phyloP scores from a whole-genome alignment of 1,140 invertebrate genomes.

The Spodoptera frugiperda region DNA sequence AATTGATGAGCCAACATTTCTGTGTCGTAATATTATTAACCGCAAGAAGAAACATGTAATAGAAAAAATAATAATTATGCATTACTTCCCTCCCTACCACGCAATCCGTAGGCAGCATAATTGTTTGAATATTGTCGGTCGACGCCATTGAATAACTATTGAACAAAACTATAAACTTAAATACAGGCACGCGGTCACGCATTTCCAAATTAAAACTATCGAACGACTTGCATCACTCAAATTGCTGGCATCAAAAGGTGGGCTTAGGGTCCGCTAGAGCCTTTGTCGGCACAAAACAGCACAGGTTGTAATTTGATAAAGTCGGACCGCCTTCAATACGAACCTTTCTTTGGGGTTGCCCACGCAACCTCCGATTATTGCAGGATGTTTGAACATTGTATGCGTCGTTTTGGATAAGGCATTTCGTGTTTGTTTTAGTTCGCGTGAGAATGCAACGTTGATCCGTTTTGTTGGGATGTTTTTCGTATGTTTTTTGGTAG shows the following conservation, averaged over 20 bases:
- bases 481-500: not conserved
- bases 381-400: constrained; percentile 54
- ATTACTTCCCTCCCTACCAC: not conserved
- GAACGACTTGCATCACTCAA: constrained; percentile 53
- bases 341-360: constrained; percentile 73
- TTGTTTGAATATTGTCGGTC: not conserved
- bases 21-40: too few species aligned
- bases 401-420: constrained; percentile 34
- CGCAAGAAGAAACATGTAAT: too few species aligned
- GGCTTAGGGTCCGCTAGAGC: constrained; percentile 60
- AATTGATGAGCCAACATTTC: too few species aligned
- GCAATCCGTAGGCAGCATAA: constrained; percentile 2
- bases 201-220: constrained; percentile 14
- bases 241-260: constrained; percentile 59
- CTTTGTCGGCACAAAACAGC: constrained; percentile 81
- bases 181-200: constrained; percentile 6
- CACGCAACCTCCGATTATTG: constrained; percentile 69
- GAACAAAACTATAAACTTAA: constrained; percentile 28
- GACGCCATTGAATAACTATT: too few species aligned
- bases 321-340: constrained; percentile 78
- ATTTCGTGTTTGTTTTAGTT: constrained; percentile 20
- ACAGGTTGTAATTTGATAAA: constrained; percentile 85
- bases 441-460: not conserved
- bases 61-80: too few species aligned
- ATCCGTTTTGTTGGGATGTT: not conserved